phyloP scores from a whole-genome alignment of 2,888 invertebrate species.

The Nycteola revayana region DNA sequence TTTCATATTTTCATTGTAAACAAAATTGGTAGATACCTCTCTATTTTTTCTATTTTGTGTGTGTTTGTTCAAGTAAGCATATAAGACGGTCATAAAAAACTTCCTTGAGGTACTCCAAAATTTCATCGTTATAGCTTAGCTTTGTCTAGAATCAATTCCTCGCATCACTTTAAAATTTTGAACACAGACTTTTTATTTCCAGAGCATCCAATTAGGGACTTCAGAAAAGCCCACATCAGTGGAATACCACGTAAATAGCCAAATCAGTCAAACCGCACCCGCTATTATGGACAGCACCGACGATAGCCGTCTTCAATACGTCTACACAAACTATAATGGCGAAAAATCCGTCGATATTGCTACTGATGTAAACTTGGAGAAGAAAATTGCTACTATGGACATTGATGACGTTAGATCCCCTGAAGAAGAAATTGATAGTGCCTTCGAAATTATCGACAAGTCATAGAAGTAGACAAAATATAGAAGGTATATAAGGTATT shows the following conservation, averaged over 20 bases:
- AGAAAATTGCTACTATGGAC: constrained; percentile 14
- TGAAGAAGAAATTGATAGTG: constrained; percentile 72
- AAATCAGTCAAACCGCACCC: constrained; percentile 22
- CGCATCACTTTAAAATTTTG: too few relatives aligned
- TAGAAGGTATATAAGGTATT: too few relatives aligned
- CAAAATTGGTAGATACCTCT: too few relatives aligned
- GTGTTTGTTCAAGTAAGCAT: too few relatives aligned
- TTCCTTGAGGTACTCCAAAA: too few relatives aligned
- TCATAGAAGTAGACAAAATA: too few relatives aligned
- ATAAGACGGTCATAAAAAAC: too few relatives aligned
- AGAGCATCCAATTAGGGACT: constrained; percentile 42
- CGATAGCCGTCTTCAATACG: constrained; percentile 15
- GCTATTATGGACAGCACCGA: constrained; percentile 13
- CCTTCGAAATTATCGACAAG: constrained; percentile 69
- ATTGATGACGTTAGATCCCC: constrained; percentile 43
- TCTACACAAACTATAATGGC: background rate
- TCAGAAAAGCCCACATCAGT: constrained; percentile 49
- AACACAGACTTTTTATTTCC: constrained; percentile 34
- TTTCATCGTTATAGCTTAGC: too few relatives aligned
- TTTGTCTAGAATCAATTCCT: too few relatives aligned
- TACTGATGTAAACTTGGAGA: constrained; percentile 15
- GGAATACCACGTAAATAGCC: constrained; percentile 57
- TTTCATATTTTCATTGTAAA: too few relatives aligned
- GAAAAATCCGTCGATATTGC: constrained; percentile 5
- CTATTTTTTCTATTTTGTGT: too few relatives aligned